These are phyloP conservation scores for Tribolium freemani DNA, from an alignment of 2,888 invertebrate species.

Conservation along the genomic window DNA sequence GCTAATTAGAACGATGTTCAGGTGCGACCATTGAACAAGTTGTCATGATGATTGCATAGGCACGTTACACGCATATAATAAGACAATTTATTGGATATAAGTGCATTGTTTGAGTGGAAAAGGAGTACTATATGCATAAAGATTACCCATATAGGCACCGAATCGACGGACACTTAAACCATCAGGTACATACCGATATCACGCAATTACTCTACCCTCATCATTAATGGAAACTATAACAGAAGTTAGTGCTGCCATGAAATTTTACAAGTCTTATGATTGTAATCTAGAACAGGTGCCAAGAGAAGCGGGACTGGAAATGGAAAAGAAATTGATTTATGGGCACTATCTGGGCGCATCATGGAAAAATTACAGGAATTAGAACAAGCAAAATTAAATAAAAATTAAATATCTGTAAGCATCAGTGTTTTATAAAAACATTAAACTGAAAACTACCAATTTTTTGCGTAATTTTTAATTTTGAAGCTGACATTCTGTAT, in stretches of 20 bases:
- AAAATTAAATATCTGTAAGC: too few species aligned
- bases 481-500: too few species aligned
- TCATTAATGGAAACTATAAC: conserved; percentile 30
- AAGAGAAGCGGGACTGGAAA: background rate
- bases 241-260: conserved; percentile 21
- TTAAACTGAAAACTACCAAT: too few species aligned
- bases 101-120: conserved; percentile 8
- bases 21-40: conserved; percentile 18
- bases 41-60: background rate
- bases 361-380: too few species aligned
- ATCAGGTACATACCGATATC: conserved; percentile 27
- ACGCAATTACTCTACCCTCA: conserved; percentile 32
- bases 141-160: conserved; percentile 35
- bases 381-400: too few species aligned
- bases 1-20: conserved; percentile 21
- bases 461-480: too few species aligned
- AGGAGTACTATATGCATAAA: conserved; percentile 34
- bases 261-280: conserved; percentile 26
- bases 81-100: conserved; percentile 24
- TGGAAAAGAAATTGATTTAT: background rate
- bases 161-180: conserved; percentile 4
- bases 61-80: conserved; percentile 8
- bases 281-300: conserved; percentile 22
- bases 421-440: too few species aligned
- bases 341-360: background rate